Evolutionary conservation across 2,888 invertebrate genomes (phyloP), one percentile per base, ranked within the genome.

Genomic region (Mactromeris polynyma): DNA sequence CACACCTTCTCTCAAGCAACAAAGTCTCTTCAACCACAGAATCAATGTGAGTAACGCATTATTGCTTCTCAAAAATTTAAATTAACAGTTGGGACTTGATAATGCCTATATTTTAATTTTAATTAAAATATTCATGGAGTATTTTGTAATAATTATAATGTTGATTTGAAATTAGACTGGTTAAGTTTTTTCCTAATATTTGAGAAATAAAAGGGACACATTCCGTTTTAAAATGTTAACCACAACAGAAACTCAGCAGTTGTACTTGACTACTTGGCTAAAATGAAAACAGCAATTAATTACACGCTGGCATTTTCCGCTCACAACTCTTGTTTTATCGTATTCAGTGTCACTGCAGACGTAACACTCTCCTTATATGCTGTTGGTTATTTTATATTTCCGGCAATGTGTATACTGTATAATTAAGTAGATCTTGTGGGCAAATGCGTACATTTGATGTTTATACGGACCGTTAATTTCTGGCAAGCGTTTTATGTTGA

Each of bases 371-470:
- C 19, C 73, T 73, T 33, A 73, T 73, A 33, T 14, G 36, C 36
- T 11, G 73, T 79, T 79, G 33, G 78, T 73, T 73, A 77, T 21
- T 78, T 54, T 51, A 84, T 84, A 84, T 84, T 78, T 84, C 84
- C 84, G 78, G 78, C 31, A 77, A 33, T 33, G 54, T 26, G 26
- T 42, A 40, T 40, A 36, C 33, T 7, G 17, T 19, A 33, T 73
- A 73, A 73, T 73, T 73, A 73, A 73, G 73, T 73, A 73, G 73
- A 33, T 73, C 73, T 73, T 33, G 36, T 33, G 33, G 73, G 36
- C 36, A 73, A 33, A 33, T 73, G 73, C 19, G 17, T 36, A 73
- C 36, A 73, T 73, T 36, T 73, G 7, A 73, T 73, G 73, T 33
- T 73, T 73, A 33, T 73, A 73, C 33, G 73, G 73, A 73, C 73